These are phyloP conservation scores for Lycodopsis pacificus DNA, from an alignment of 2,797 vertebrate species.

Conservation along the genomic window DNA sequence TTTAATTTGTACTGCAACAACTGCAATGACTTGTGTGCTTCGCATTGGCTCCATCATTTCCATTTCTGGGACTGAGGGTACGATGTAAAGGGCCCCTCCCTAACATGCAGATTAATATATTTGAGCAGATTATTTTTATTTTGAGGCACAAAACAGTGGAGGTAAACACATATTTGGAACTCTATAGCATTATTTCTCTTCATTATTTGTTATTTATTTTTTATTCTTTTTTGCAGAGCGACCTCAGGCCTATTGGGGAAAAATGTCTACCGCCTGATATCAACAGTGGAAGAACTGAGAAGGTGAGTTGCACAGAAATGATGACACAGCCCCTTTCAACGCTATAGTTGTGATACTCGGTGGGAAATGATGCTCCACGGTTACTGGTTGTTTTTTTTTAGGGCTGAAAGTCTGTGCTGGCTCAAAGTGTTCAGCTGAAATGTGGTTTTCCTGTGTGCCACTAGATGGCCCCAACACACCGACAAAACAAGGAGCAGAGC, in stretches of 20 bases:
- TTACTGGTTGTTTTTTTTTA: not conserved
- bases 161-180: not conserved
- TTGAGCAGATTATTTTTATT: not conserved
- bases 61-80: not conserved
- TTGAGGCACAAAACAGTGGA: not conserved
- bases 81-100: not conserved
- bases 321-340: not conserved
- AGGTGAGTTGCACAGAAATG: conserved; percentile 82
- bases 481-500: conserved; percentile 23
- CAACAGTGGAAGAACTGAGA: conserved; percentile 95
- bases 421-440: not conserved
- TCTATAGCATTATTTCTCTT: not conserved
- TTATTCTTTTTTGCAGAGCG: conserved; percentile 90
- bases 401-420: not conserved
- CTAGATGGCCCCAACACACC: conserved; percentile 76
- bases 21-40: not conserved
- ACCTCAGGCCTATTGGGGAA: conserved; percentile 94
- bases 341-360: not conserved
- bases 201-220: conserved; percentile 1
- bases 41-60: not conserved
- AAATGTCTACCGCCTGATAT: conserved; percentile 93
- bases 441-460: conserved; percentile 60
- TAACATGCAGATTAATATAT: not conserved
- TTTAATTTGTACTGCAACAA: not conserved
- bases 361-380: not conserved